Evolutionary conservation across 1,140 invertebrate species (phyloP).

Genomic region (Drosophila bocki): DNA sequence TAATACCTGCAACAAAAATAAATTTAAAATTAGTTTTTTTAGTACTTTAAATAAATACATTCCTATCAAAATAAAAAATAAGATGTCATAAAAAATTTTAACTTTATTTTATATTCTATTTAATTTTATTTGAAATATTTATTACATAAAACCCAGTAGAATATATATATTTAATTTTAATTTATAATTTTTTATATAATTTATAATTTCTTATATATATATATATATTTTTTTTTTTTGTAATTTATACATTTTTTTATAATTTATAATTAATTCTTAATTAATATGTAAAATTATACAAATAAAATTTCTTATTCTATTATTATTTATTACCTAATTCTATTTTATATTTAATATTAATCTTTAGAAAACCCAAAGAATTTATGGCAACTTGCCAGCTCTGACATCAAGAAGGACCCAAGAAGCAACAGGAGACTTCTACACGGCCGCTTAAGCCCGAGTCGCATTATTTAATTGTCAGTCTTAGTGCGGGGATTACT

Average conservation of each 20-base stretch:
- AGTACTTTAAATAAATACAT: too few species aligned
- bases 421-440: slow-evolving; percentile 43
- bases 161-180: too few species aligned
- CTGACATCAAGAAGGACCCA: neutral
- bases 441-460: slow-evolving; percentile 62
- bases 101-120: neutral
- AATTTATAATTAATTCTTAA: too few species aligned
- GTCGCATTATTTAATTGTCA: slow-evolving; percentile 79
- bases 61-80: too few species aligned
- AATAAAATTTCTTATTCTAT: too few species aligned
- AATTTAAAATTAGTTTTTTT: too few species aligned
- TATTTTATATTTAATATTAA: neutral
- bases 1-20: too few species aligned
- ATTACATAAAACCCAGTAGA: neutral
- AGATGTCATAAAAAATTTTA: neutral
- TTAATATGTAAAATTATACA: too few species aligned
- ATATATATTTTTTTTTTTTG: neutral
- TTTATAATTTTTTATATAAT: too few species aligned
- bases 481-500: slow-evolving; percentile 76
- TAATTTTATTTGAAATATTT: neutral
- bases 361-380: too few species aligned
- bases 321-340: too few species aligned
- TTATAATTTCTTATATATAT: neutral
- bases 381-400: neutral
- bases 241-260: too few species aligned